Conservation (phyloP, 2,113 vertebrate genomes). For the Sceloporus tristichus region DNA sequence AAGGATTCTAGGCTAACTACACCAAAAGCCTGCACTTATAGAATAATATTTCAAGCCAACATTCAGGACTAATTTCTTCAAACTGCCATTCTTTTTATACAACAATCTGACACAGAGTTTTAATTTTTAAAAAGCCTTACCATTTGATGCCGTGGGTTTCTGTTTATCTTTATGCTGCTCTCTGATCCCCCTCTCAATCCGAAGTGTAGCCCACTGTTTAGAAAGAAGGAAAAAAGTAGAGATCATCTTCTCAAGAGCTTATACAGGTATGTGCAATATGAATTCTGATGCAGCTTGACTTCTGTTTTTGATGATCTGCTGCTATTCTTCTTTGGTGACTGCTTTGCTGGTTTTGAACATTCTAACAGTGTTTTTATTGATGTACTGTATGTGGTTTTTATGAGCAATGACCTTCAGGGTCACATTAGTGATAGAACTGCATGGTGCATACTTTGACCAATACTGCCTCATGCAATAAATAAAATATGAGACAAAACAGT, state of each 20-base stretch:
- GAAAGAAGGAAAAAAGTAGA: conserved; percentile 49
- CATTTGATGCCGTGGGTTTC: conserved; percentile 78
- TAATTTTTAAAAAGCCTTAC: conserved; percentile 75
- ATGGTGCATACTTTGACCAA: not conserved
- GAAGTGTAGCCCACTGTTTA: conserved; percentile 92
- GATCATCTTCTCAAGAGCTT: conserved; percentile 23
- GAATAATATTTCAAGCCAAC: not conserved
- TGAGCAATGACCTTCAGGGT: not conserved
- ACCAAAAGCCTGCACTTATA: not conserved
- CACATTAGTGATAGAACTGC: too few species aligned
- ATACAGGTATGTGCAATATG: not conserved
- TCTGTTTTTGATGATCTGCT: not conserved
- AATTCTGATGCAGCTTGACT: not conserved
- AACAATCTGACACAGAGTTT: not conserved
- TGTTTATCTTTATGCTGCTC: conserved; percentile 69
- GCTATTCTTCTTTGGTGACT: not conserved
- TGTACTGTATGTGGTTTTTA: not conserved
- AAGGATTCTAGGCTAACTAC: not conserved
- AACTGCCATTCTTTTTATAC: not conserved
- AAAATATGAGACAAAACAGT: too few species aligned
- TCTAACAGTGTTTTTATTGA: not conserved
- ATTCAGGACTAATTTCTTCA: not conserved
- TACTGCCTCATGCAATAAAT: too few species aligned
- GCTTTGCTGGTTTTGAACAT: not conserved
- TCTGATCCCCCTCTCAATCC: conserved; percentile 86